phyloP scores from a whole-genome alignment of 1,140 invertebrate species.

The Drosophila chauvacae region DNA sequence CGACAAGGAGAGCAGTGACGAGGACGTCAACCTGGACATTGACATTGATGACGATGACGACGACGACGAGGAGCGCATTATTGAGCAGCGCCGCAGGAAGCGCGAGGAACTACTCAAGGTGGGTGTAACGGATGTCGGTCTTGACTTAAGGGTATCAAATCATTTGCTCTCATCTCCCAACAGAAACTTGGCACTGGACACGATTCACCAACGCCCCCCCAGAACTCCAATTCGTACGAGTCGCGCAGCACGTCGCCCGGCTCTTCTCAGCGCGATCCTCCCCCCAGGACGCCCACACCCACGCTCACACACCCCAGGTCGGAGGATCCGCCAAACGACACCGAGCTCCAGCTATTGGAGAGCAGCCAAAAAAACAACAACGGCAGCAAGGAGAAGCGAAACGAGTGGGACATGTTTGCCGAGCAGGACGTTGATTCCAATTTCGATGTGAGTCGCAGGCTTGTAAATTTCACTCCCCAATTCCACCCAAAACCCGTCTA shows the following conservation, averaged over 20 bases:
- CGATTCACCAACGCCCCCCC: conserved; percentile 52
- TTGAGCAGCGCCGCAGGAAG: conserved; percentile 94
- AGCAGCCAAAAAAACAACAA: conserved; percentile 42
- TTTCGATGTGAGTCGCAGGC: conserved; percentile 90
- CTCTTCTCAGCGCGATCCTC: conserved; percentile 35
- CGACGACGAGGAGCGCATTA: conserved; percentile 97
- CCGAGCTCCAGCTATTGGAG: conserved; percentile 53
- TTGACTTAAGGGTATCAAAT: neutral
- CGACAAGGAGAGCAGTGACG: conserved; percentile 87
- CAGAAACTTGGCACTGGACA: conserved; percentile 67
- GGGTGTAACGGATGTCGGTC: conserved; percentile 27
- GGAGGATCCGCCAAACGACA: conserved; percentile 18
- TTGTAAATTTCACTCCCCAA: conserved; percentile 70
- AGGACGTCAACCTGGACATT: conserved; percentile 88
- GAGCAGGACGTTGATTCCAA: conserved; percentile 94
- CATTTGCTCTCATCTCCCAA: neutral
- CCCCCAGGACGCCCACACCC: conserved; percentile 49
- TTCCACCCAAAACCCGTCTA: no score
- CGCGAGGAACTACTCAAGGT: conserved; percentile 95
- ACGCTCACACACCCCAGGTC: conserved; percentile 23
- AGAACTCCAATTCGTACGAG: conserved; percentile 69
- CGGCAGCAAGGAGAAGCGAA: conserved; percentile 83
- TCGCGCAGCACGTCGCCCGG: conserved; percentile 59
- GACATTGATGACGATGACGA: conserved; percentile 95
- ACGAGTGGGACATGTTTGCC: conserved; percentile 94